phyloP scores from a whole-genome alignment of 2,113 vertebrate species.

The Thalassoma bifasciatum region DNA sequence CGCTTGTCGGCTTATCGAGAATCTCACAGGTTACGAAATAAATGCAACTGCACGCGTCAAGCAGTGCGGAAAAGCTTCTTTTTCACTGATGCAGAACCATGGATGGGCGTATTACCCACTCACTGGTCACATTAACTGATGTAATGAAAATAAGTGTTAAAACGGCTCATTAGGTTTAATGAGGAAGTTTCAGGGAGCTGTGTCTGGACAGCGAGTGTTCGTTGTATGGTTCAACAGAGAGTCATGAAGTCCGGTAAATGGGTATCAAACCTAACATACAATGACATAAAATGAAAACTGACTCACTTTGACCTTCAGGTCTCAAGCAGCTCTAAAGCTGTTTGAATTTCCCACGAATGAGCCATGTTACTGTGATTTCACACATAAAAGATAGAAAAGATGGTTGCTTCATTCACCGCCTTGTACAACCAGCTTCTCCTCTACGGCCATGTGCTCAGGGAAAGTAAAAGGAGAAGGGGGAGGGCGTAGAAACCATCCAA shows the following conservation, averaged over 20 bases:
- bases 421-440: conserved; percentile 19
- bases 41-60: not conserved
- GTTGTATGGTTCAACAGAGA: not conserved
- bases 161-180: conserved; percentile 40
- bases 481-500: conserved; percentile 35
- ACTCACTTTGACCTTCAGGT: not conserved
- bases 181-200: conserved; percentile 1
- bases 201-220: conserved; percentile 5
- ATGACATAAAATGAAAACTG: not conserved
- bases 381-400: not conserved
- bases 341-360: not conserved
- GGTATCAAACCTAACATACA: not conserved
- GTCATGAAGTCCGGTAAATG: conserved; percentile 12
- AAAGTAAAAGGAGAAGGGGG: conserved; percentile 52
- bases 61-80: not conserved
- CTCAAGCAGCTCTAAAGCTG: too few species aligned
- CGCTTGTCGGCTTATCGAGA: conserved; percentile 13
- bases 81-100: not conserved
- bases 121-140: not conserved
- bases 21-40: not conserved
- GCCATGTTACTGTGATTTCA: not conserved
- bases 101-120: not conserved
- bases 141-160: conserved; percentile 15
- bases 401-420: conserved; percentile 14
- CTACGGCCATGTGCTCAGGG: conserved; percentile 35